Evolutionary conservation across 2,113 vertebrate species (phyloP), one percentile per base, ranked within the genome.

Genomic region (Diadophis punctatus): DNA sequence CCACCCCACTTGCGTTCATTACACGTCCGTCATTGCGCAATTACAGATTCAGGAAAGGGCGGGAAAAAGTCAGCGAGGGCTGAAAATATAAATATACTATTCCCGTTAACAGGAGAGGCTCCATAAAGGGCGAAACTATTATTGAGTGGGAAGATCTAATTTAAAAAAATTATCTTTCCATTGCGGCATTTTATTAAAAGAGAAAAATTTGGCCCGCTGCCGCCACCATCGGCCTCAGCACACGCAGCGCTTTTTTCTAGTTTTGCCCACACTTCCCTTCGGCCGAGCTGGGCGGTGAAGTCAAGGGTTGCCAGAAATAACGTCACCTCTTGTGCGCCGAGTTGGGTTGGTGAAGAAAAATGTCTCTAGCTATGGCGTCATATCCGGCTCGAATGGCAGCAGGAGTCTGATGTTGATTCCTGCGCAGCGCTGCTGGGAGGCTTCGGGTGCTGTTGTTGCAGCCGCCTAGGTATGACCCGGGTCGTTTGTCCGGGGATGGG

Each of bases 381-480:
- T 9, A 34, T 85, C 91, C 39, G 18, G 27, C 48, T 58, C 10
- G 63, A 68, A 34, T 74, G 22, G 51, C 14, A 43, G 58, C 48
- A 25, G 60, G 51, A 88, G 87, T 88, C 91, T 87, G 87, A 92
- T 92, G 53, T 92, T 85, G 87, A 85, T 92, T 84, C 12, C 30
- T 56, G 10, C 68, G 0, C 51, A 10, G 91, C 10, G 52, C 10
- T 30, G 10, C 9, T 2, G 43, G 7, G 27, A 3, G 39, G 10
- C 10, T 14, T 43, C 51, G 25, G 14, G 52, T 43, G 18, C n/a
- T 18, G 11, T 34, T 11, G 18, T 22, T 60, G 85, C 55, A 18
- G 34, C 12, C 60, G 14, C 22, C 84, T 12, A 84, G 87, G 88
- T 43, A 22, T 23, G 56, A 1, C 8, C 6, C 9, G 14, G 34